phyloP scores from a whole-genome alignment of 2,888 invertebrate genomes.

The Macrophya alboannulata region DNA sequence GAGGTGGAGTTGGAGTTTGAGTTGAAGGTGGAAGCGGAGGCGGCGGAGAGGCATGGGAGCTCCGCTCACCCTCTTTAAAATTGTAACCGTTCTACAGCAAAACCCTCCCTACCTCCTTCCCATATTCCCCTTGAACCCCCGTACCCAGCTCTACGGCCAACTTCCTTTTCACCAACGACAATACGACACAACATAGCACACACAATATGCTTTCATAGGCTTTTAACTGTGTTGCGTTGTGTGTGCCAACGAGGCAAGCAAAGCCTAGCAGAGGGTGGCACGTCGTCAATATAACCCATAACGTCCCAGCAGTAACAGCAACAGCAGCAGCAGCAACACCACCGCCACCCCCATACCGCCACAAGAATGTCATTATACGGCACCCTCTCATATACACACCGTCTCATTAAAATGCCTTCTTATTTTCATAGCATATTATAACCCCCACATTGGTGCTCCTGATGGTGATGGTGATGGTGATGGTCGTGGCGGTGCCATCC shows the following conservation, averaged over 20 bases:
- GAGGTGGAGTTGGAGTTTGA: neutral
- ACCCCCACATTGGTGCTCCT: neutral
- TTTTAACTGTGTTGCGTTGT: slow-evolving; percentile 58
- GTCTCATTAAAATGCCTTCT: slow-evolving; percentile 59
- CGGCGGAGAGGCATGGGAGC: slow-evolving; percentile 16
- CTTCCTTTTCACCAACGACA: slow-evolving; percentile 56
- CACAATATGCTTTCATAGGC: slow-evolving; percentile 59
- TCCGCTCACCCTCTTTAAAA: slow-evolving; percentile 54
- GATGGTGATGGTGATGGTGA: too few species aligned
- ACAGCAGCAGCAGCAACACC: slow-evolving; percentile 14
- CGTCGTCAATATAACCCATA: slow-evolving; percentile 56
- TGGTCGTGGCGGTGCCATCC: neutral
- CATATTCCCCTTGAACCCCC: neutral
- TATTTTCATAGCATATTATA: slow-evolving; percentile 54
- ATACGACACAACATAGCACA: slow-evolving; percentile 58
- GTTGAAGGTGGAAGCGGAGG: neutral
- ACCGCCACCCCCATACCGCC: slow-evolving; percentile 41
- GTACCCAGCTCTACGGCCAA: slow-evolving; percentile 51
- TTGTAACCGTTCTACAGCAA: slow-evolving; percentile 54
- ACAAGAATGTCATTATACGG: slow-evolving; percentile 59
- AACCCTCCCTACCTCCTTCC: slow-evolving; percentile 6
- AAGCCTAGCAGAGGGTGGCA: slow-evolving; percentile 55
- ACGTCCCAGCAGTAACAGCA: slow-evolving; percentile 38
- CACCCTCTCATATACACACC: slow-evolving; percentile 40
- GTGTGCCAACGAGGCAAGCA: slow-evolving; percentile 52